phyloP scores from a whole-genome alignment of 2,888 invertebrate genomes.

The Acleris laterana region DNA sequence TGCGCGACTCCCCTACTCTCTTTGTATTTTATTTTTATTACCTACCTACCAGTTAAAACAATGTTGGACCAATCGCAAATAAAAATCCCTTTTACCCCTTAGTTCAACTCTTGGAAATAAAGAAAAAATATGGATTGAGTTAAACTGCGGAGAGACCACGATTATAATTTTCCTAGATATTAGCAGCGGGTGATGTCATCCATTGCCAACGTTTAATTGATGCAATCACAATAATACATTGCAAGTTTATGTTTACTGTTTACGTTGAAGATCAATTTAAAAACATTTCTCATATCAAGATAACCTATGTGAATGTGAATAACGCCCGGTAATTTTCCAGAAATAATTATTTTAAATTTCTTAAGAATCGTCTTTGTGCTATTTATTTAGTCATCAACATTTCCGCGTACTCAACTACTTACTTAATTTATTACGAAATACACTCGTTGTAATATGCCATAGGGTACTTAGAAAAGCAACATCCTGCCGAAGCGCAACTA shows the following conservation, averaged over 20 bases:
- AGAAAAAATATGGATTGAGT: not conserved
- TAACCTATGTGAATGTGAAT: not conserved
- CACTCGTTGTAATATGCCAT: not conserved
- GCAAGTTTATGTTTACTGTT: constrained; percentile 16
- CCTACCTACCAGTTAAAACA: no score
- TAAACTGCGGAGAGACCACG: not conserved
- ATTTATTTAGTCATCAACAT: no score
- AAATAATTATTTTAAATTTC: not conserved
- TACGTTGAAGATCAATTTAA: not conserved
- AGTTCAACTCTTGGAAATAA: not conserved
- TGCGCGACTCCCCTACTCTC: no score
- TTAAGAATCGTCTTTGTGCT: no score
- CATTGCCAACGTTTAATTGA: constrained; percentile 15
- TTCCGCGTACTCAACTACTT: no score
- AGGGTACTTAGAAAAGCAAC: constrained; percentile 18
- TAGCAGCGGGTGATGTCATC: constrained; percentile 24
- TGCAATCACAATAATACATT: constrained; percentile 22
- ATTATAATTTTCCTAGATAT: not conserved
- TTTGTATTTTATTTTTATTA: no score
- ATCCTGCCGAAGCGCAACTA: constrained; percentile 26
- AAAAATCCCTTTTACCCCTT: no score
- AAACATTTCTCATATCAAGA: not conserved
- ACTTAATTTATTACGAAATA: not conserved
- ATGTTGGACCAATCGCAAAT: no score
- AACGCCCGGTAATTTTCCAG: not conserved